phyloP scores from a whole-genome alignment of 2,888 invertebrate species.

The Eupeodes luniger region DNA sequence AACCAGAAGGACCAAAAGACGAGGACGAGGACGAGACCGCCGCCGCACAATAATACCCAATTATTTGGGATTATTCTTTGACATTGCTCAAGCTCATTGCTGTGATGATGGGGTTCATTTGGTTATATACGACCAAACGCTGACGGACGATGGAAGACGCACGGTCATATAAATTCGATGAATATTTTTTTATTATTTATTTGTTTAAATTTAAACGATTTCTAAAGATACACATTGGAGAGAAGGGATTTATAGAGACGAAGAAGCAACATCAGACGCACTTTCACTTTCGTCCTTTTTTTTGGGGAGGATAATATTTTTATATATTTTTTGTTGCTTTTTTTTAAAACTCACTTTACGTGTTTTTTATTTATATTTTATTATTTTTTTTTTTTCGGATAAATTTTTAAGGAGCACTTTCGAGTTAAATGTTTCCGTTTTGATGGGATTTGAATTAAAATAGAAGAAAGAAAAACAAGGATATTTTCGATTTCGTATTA shows the following conservation, averaged over 20 bases:
- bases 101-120: background rate
- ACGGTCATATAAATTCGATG: background rate
- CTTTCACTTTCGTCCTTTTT: conserved; percentile 40
- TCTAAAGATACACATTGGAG: conserved; percentile 16
- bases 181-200: conserved; percentile 12
- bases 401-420: conserved; percentile 1
- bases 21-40: background rate
- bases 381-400: background rate
- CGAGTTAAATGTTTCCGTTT: background rate
- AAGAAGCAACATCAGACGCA: conserved; percentile 25
- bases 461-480: background rate
- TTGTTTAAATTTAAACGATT: conserved; percentile 52
- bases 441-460: conserved; percentile 1
- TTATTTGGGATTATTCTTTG: conserved; percentile 59
- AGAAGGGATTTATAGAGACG: background rate
- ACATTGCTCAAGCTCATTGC: background rate
- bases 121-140: background rate
- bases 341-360: conserved; percentile 62
- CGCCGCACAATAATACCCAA: conserved; percentile 52
- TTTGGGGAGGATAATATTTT: background rate
- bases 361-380: conserved; percentile 43
- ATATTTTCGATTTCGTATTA: background rate
- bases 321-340: conserved; percentile 13
- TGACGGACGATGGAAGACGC: too few relatives aligned
- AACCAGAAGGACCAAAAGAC: background rate